Evolutionary conservation across 2,888 invertebrate genomes (phyloP).

Genomic region (Coleophora deauratella): DNA sequence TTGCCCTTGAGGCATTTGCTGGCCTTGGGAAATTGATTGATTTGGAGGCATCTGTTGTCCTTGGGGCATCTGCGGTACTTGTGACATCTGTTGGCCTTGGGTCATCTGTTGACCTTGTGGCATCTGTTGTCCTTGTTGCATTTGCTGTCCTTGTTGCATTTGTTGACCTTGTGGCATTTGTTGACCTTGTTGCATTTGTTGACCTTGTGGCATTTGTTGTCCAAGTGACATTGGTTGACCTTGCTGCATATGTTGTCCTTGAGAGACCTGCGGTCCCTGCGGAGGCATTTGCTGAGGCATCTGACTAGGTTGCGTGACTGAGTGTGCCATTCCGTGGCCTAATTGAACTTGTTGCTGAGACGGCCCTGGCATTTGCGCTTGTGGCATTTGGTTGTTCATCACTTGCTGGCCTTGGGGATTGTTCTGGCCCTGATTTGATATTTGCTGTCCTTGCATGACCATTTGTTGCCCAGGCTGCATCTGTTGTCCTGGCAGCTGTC

Average conservation of each 20-base stretch:
- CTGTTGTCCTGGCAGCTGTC: slow-evolving; percentile 33
- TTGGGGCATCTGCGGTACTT: slow-evolving; percentile 29
- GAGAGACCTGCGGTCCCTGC: slow-evolving; percentile 35
- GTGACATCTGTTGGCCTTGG: slow-evolving; percentile 28
- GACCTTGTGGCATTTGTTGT: slow-evolving; percentile 21
- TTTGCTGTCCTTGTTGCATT: slow-evolving; percentile 23
- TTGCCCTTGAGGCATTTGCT: slow-evolving; percentile 22
- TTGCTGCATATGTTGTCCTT: slow-evolving; percentile 26
- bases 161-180: slow-evolving; percentile 18
- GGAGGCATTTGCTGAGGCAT: slow-evolving; percentile 24
- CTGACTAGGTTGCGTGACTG: too few relatives aligned
- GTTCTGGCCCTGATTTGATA: slow-evolving; percentile 31
- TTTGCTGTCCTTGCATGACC: slow-evolving; percentile 38
- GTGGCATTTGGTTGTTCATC: background rate
- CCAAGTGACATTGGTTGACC: slow-evolving; percentile 16
- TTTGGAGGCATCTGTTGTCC: slow-evolving; percentile 17
- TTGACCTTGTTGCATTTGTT: slow-evolving; percentile 13
- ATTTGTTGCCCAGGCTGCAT: slow-evolving; percentile 32
- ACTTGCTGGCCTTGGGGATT: slow-evolving; percentile 21
- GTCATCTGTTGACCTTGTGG: slow-evolving; percentile 15
- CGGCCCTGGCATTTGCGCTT: background rate
- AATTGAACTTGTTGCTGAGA: slow-evolving; percentile 19
- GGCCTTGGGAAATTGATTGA: slow-evolving; percentile 4
- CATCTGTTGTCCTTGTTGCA: slow-evolving; percentile 19
- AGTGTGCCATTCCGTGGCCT: too few relatives aligned